Evolutionary conservation across 1,140 invertebrate genomes (phyloP).

Genomic region (Andrena cerasifolii): DNA sequence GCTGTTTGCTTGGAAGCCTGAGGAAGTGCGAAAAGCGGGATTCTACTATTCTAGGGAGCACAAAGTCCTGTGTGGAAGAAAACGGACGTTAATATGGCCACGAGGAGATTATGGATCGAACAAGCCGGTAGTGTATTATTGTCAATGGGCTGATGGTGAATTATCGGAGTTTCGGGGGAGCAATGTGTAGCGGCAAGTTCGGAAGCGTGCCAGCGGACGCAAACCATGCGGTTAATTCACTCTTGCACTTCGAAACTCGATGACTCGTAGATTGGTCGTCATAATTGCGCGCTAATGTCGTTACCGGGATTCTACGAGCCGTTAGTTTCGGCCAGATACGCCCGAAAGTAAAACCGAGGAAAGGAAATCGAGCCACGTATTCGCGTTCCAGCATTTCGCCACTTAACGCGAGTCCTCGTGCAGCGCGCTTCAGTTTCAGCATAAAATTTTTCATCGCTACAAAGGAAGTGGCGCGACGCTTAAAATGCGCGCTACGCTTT

Average conservation of each 20-base stretch:
- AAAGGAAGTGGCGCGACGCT: too few relatives aligned
- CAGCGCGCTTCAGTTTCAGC: too few relatives aligned
- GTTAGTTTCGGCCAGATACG: conserved; percentile 29
- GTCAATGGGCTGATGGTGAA: conserved; percentile 51
- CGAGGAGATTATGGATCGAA: not conserved
- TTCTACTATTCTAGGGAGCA: too few relatives aligned
- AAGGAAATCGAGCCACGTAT: conserved; percentile 12
- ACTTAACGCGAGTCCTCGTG: too few relatives aligned
- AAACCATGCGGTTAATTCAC: conserved; percentile 65
- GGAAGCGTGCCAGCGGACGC: conserved; percentile 47
- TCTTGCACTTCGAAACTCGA: conserved; percentile 64
- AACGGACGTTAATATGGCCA: not conserved
- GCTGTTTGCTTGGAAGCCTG: too few relatives aligned
- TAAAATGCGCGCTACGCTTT: too few relatives aligned
- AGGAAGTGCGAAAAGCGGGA: too few relatives aligned
- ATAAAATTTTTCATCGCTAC: too few relatives aligned
- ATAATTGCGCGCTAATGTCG: conserved; percentile 61
- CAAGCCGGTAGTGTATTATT: conserved; percentile 42
- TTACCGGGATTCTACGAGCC: conserved; percentile 54
- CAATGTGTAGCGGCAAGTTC: conserved; percentile 46
- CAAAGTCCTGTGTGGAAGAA: too few relatives aligned
- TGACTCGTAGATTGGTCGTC: conserved; percentile 59
- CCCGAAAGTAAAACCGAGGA: conserved; percentile 27
- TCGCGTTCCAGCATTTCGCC: not conserved
- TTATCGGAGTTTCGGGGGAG: conserved; percentile 53